Conservation (phyloP, 1,140 invertebrate genomes). For the Goniozus legneri region DNA sequence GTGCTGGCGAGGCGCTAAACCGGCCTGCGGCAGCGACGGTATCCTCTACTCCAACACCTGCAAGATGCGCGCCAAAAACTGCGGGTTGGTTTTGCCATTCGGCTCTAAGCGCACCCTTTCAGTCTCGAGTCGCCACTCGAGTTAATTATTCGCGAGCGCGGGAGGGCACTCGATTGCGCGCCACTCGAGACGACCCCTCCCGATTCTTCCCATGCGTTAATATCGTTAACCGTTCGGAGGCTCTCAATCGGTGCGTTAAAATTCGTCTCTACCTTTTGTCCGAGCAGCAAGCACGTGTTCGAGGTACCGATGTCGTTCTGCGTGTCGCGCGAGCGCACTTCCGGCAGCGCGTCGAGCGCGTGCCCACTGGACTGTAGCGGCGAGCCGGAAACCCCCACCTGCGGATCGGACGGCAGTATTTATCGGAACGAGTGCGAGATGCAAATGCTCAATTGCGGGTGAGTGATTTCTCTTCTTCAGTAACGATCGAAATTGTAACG, state of each 20-base stretch:
- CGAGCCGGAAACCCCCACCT: slow-evolving; percentile 65
- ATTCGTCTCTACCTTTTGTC: too few species aligned
- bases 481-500: too few species aligned
- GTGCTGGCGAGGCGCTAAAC: slow-evolving; percentile 83
- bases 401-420: slow-evolving; percentile 83
- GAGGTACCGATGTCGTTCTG: slow-evolving; percentile 88
- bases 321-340: slow-evolving; percentile 72
- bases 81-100: slow-evolving; percentile 74
- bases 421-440: slow-evolving; percentile 88
- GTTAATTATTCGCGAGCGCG: too few species aligned
- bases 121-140: too few species aligned
- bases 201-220: background rate
- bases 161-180: too few species aligned
- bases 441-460: slow-evolving; percentile 87
- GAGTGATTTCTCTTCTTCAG: too few species aligned
- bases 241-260: too few species aligned
- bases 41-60: slow-evolving; percentile 88
- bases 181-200: background rate
- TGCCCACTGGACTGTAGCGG: slow-evolving; percentile 71
- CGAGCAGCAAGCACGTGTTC: slow-evolving; percentile 79
- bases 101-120: too few species aligned
- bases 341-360: slow-evolving; percentile 54
- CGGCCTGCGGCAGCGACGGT: slow-evolving; percentile 89
- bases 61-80: slow-evolving; percentile 88
- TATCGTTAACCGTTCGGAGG: background rate